Conservation (phyloP, 1,140 invertebrate species). For the Anastrepha ludens region DNA sequence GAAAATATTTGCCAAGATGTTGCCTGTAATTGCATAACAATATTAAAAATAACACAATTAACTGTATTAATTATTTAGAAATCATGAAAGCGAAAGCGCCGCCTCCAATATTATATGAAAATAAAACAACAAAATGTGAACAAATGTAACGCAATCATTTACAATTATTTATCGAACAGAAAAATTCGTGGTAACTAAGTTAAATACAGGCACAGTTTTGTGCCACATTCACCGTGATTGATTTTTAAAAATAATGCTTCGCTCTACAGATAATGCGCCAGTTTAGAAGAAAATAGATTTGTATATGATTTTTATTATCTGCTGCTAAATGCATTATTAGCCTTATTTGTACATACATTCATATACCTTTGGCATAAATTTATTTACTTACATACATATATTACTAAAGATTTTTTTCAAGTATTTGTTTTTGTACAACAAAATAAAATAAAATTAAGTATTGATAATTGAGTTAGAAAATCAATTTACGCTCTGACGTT, state of each 20-base stretch:
- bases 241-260: not conserved
- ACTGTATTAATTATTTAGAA: constrained; percentile 39
- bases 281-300: not conserved
- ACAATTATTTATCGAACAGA: not conserved
- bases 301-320: not conserved
- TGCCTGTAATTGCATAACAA: constrained; percentile 54
- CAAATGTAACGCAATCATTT: not conserved
- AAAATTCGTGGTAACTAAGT: not conserved
- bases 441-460: constrained; percentile 51
- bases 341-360: constrained; percentile 29
- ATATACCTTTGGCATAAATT: not conserved
- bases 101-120: not conserved
- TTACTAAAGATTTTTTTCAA: not conserved
- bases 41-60: constrained; percentile 31
- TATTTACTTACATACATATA: not conserved
- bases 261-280: not conserved
- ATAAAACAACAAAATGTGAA: not conserved
- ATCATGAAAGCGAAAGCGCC: not conserved
- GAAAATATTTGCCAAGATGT: constrained; percentile 54
- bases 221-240: not conserved
- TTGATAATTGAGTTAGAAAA: constrained; percentile 6
- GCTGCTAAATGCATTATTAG: constrained; percentile 12
- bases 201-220: not conserved
- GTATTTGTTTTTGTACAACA: constrained; percentile 39
- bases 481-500: no score